phyloP scores from a whole-genome alignment of 2,113 vertebrate species.

The Macrotus californicus region DNA sequence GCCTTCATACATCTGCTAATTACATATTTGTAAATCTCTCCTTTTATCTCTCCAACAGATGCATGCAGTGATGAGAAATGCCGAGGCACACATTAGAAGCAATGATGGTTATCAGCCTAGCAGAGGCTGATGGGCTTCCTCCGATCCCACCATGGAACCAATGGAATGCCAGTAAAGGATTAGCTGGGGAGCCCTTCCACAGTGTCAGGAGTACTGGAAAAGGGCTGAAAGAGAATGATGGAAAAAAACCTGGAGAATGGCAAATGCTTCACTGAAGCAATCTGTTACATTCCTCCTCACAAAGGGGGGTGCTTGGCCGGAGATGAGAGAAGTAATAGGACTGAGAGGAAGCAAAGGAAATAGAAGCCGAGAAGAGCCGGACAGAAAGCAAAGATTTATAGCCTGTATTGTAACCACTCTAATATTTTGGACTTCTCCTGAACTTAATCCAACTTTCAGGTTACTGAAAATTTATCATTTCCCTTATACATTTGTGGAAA shows the following conservation, averaged over 20 bases:
- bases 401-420: neutral
- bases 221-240: constrained; percentile 54
- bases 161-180: constrained; percentile 50
- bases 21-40: constrained; percentile 69
- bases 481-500: constrained; percentile 16
- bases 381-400: constrained; percentile 27
- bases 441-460: constrained; percentile 34
- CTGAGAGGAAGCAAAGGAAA: constrained; percentile 8
- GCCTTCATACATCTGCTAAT: constrained; percentile 57
- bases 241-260: constrained; percentile 52
- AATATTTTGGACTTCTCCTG: constrained; percentile 9
- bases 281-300: constrained; percentile 47
- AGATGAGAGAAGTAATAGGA: neutral
- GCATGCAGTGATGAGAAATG: constrained; percentile 66
- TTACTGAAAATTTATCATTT: constrained; percentile 52
- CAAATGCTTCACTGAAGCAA: constrained; percentile 47
- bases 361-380: neutral
- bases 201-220: constrained; percentile 48
- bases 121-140: constrained; percentile 56
- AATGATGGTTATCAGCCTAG: constrained; percentile 63
- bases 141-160: constrained; percentile 24
- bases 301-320: neutral
- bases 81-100: constrained; percentile 59
- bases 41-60: constrained; percentile 71
- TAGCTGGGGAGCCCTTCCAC: constrained; percentile 54